Evolutionary conservation across 92 coral and sea anemone species (phyloP), one percentile per base, ranked within the genome.

Genomic region (Palythoa heliodiscus): DNA sequence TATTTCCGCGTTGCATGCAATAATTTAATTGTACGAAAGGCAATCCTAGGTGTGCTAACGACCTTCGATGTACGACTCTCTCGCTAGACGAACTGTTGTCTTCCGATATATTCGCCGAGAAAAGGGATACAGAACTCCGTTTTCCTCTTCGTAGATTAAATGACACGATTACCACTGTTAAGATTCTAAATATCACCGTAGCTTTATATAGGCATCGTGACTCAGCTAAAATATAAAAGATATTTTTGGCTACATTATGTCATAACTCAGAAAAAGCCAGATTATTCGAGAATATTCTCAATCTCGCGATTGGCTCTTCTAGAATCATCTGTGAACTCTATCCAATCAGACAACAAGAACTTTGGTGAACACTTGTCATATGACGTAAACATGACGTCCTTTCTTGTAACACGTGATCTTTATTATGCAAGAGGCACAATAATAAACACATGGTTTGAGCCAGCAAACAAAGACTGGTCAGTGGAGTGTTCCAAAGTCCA

Each of bases 211-310:
- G 58, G 76, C 86, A 35, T 40, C 43, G 88, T 93, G 97, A 93
- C 93, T 93, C 97, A 93, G 97, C 97, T 86, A 83, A 87, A 77
- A 54, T 54, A 5, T 52, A 52, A 19, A 53, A 35, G 52, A 14
- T 75, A 76, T 64, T 70, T 91, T 71, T 57, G 52, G 83, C 66
- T 37, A 16, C 25, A 83, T 75, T 83, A 91, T 86, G 91, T 84
- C 73, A 38, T 55, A 76, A n/a, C n/a, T n/a, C n/a, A n/a, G n/a
- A n/a, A n/a, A n/a, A n/a, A n/a, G n/a, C 63, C 16, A 54, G 43
- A 66, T 68, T 73, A 67, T 83, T 73, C 85, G 23, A 76, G 85
- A 84, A 12, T 47, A 35, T 70, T 88, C 87, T 29, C 6, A 17
- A 8, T 13, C 77, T 58, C 19, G 38, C 61, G 83, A 78, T 78